Conservation (phyloP, 2,888 invertebrate genomes). For the Penaeus monodon region DNA sequence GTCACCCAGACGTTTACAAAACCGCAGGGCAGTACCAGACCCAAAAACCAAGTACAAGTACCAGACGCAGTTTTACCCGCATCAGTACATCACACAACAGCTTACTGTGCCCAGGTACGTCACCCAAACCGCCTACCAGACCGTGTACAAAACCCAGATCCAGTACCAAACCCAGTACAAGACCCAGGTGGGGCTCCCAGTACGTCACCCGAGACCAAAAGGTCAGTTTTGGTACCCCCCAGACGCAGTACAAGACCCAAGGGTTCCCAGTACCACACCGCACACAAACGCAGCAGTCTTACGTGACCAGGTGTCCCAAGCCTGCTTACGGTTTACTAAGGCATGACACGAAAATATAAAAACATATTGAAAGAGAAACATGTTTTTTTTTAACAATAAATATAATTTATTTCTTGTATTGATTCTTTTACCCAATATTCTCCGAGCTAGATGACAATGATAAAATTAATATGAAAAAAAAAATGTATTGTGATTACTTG, state of each 20-base stretch:
- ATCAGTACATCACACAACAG: slow-evolving; percentile 45
- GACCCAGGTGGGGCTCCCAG: slow-evolving; percentile 33
- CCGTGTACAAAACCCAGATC: slow-evolving; percentile 48
- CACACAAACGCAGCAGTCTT: slow-evolving; percentile 32
- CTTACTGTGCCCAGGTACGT: slow-evolving; percentile 35
- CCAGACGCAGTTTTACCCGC: too few relatives aligned
- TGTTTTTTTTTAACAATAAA: too few relatives aligned
- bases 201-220: slow-evolving; percentile 43
- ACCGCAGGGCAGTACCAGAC: too few relatives aligned
- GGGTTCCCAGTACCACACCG: slow-evolving; percentile 43
- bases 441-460: too few relatives aligned
- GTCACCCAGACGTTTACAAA: too few relatives aligned
- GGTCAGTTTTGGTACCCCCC: slow-evolving; percentile 29
- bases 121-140: slow-evolving; percentile 54
- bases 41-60: too few relatives aligned
- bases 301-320: slow-evolving; percentile 50
- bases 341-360: too few relatives aligned
- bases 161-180: slow-evolving; percentile 56
- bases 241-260: slow-evolving; percentile 54
- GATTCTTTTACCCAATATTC: too few relatives aligned
- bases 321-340: slow-evolving; percentile 30
- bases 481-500: too few relatives aligned
- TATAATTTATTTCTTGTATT: too few relatives aligned
- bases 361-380: too few relatives aligned
- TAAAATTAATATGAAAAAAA: too few relatives aligned